These are phyloP conservation scores for Acanthopleura granulata DNA, from an alignment of 2,888 invertebrate genomes.

Conservation along the genomic window DNA sequence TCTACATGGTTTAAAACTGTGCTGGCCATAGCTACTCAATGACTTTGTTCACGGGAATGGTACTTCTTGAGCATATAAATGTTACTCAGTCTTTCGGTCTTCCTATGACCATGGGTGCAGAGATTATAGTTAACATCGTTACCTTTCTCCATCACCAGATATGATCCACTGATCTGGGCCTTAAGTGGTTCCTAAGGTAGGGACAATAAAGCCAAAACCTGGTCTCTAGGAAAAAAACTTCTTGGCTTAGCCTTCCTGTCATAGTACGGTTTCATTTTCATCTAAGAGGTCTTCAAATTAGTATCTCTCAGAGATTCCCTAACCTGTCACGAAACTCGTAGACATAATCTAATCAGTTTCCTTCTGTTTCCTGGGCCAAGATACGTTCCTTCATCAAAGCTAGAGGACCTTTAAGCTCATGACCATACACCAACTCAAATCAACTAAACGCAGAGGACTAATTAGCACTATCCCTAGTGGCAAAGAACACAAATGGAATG, in stretches of 20 bases:
- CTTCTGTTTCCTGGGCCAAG: conserved; percentile 23
- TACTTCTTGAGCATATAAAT: conserved; percentile 28
- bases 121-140: conserved; percentile 21
- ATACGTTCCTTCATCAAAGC: neutral
- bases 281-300: too few relatives aligned
- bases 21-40: too few relatives aligned
- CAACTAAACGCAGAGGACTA: neutral
- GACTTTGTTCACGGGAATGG: conserved; percentile 21
- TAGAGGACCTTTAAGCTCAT: conserved; percentile 25
- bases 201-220: neutral
- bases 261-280: too few relatives aligned
- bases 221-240: too few relatives aligned
- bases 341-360: conserved; percentile 4
- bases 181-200: conserved; percentile 4
- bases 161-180: conserved; percentile 23
- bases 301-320: conserved; percentile 25
- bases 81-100: conserved; percentile 27
- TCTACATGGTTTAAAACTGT: too few relatives aligned
- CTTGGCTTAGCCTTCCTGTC: too few relatives aligned
- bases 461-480: too few relatives aligned
- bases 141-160: neutral
- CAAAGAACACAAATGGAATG: too few relatives aligned
- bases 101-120: conserved; percentile 30
- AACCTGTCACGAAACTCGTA: neutral
- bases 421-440: neutral